Base-by-base conservation (phyloP, 2,888 invertebrate species). In the Drepana falcataria region DNA sequence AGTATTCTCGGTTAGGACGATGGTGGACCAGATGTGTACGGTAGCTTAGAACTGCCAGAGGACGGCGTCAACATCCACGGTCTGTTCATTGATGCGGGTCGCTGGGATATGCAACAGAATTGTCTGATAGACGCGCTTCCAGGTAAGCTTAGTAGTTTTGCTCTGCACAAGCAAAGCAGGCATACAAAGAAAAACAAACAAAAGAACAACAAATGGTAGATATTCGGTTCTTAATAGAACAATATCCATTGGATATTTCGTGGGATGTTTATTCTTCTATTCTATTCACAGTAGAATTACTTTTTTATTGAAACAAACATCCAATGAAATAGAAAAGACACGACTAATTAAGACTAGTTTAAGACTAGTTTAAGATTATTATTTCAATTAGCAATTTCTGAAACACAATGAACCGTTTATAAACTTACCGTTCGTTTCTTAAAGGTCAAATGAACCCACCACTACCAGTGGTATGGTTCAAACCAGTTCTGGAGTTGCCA, bases 1-100 rank as follows among this genome's bases (percentile, higher is more conserved):
- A 21, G 21, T 21, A 21, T 37, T 37, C 0, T 37, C 5, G 48
- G 52, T 56, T 58, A 66, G 35, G 59, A 61, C 48, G 71, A 72
- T 0, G 69, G 66, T 7, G 62, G 92, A 83, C 81, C 76, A 2
- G 59, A 58, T 37, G 85, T 92, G 0, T 96, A 94, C 77, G 91
- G 92, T 1, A 76, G 75, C 6, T 75, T 96, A 53, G 66, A 79
- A 55, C 71, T 76, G 53, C 95, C 95, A 0, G 82, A 91, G 53
- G 95, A 95, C 73, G 95, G 95, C 3, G 92, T 96, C 34, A 93
- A 95, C 64, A 92, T 96, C 41, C 96, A 96, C 75, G 96, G 96
- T 5, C 83, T 98, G 55, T 98, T 94, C 77, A 91, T 97, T 33
- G 98, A 98, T 80, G 98, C 98, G 2, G 97, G 96, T 1, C 93